phyloP scores from a whole-genome alignment of 2,797 vertebrate genomes.

The Threskiornis aethiopicus region DNA sequence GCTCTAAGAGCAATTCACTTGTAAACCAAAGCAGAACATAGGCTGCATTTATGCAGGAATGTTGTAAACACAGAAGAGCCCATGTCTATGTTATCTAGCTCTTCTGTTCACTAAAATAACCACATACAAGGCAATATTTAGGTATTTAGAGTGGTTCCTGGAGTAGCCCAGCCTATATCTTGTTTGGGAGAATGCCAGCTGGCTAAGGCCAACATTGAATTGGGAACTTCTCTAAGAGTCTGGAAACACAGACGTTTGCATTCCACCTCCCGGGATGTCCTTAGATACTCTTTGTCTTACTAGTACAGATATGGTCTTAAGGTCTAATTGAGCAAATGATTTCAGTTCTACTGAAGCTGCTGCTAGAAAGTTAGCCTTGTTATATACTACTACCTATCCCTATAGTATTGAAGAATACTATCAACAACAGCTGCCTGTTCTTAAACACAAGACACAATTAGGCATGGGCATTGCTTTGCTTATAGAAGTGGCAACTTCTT shows the following conservation, averaged over 20 bases:
- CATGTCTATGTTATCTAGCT: neutral
- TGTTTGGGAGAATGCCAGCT: neutral
- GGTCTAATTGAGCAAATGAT: neutral
- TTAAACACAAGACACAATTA: neutral
- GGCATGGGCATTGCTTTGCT: neutral
- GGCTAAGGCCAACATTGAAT: neutral
- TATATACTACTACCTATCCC: accelerated
- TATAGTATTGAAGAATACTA: neutral
- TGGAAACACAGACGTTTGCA: neutral
- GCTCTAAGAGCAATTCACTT: neutral
- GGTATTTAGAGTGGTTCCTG: neutral
- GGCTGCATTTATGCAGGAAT: neutral
- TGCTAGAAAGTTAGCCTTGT: neutral
- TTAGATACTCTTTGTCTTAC: neutral
- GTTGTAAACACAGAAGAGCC: neutral
- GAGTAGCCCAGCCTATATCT: neutral
- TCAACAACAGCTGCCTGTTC: neutral
- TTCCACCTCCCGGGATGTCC: too few relatives aligned
- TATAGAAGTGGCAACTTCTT: neutral
- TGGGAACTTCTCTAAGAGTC: neutral
- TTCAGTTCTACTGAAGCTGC: neutral
- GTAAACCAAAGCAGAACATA: neutral
- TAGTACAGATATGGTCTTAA: neutral
- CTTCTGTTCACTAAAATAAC: neutral
- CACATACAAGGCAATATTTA: neutral